A percentile compares a stretch with the other conserved stretches of the same genome.
Evolutionary conservation across 2,797 vertebrate genomes (phyloP).

Genomic region (Acanthornis magna): DNA sequence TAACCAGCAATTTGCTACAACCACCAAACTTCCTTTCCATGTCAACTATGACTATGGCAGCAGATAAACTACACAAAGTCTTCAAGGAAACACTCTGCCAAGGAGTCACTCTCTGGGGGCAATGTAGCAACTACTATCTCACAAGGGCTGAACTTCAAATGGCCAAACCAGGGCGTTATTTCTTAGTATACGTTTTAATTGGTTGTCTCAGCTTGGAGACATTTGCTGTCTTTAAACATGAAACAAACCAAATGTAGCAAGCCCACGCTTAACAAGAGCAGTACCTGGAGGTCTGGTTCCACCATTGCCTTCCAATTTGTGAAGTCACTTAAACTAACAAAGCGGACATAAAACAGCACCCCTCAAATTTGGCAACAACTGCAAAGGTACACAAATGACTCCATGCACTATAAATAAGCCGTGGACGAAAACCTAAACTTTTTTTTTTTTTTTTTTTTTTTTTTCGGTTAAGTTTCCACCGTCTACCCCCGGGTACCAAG

Average conservation of each 20-base stretch:
- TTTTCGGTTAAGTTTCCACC: neutral
- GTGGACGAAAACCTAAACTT: neutral
- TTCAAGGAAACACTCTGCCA: neutral
- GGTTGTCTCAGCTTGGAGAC: neutral
- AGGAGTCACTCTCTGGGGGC: neutral
- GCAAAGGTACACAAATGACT: neutral
- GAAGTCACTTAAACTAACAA: slow-evolving; percentile 43
- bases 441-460: no score
- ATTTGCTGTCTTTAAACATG: neutral
- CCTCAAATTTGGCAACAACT: neutral
- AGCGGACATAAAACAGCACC: neutral
- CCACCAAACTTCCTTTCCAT: neutral
- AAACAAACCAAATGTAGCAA: neutral
- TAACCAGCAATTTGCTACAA: neutral
- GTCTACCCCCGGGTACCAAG: no score
- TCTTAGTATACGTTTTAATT: rapidly evolving
- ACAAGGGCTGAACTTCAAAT: neutral
- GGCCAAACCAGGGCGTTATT: rapidly evolving
- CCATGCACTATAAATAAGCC: neutral
- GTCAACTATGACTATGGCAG: neutral
- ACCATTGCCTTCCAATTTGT: neutral
- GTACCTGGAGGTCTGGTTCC: neutral
- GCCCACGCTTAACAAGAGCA: neutral
- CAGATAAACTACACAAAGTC: neutral
- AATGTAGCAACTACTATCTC: neutral